Conservation (phyloP, 2,888 invertebrate genomes). For the Ectemnius continuus region DNA sequence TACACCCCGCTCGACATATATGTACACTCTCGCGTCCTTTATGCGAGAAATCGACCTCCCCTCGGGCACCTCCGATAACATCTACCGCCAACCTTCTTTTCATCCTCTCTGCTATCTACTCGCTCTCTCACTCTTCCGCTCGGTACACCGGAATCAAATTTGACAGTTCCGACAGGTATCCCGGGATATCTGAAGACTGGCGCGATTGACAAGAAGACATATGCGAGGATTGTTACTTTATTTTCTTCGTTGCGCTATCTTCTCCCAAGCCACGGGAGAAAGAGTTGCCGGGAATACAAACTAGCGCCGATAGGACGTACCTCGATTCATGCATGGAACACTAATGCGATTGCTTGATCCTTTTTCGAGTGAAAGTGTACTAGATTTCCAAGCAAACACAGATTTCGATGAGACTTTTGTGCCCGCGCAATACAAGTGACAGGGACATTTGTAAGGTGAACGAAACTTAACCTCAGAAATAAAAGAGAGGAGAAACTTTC, state of each 20-base stretch:
- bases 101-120: slow-evolving; percentile 33
- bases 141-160: slow-evolving; percentile 27
- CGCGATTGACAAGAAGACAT: slow-evolving; percentile 1
- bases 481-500: no score
- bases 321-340: slow-evolving; percentile 7
- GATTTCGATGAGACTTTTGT: no score
- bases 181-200: neutral
- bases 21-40: slow-evolving; percentile 12
- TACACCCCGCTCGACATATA: slow-evolving; percentile 22
- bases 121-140: slow-evolving; percentile 38
- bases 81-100: slow-evolving; percentile 23
- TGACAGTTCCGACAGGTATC: slow-evolving; percentile 15
- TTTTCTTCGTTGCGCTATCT: slow-evolving; percentile 6
- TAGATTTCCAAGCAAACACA: neutral
- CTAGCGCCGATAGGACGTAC: slow-evolving; percentile 4
- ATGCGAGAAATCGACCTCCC: slow-evolving; percentile 16
- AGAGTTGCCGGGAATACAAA: slow-evolving; percentile 22
- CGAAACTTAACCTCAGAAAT: no score
- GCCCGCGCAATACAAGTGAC: no score
- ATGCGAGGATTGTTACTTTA: slow-evolving; percentile 12
- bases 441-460: no score
- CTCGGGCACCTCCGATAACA: slow-evolving; percentile 24
- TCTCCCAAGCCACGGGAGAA: neutral
- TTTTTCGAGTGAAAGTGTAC: slow-evolving; percentile 8
- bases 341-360: neutral